Evolutionary conservation across 2,113 vertebrate genomes (phyloP).

Genomic region (Danio rerio): DNA sequence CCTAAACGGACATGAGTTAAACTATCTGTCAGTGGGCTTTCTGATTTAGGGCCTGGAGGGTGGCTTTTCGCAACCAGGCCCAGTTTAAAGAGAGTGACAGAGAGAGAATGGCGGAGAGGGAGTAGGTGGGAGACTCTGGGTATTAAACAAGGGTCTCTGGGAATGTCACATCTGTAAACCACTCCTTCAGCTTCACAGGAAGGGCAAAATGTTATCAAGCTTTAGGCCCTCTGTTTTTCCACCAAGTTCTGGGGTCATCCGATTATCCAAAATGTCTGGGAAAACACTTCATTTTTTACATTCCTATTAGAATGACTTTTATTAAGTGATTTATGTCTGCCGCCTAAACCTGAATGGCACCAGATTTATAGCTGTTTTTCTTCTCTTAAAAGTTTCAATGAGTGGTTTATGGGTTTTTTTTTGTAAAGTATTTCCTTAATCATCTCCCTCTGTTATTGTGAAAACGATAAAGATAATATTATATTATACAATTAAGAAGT

Average conservation of each 20-base stretch:
- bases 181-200: slow-evolving; percentile 63
- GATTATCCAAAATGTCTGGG: slow-evolving; percentile 1
- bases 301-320: not conserved
- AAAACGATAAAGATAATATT: not conserved
- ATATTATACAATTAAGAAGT: not conserved
- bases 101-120: slow-evolving; percentile 7
- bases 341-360: not conserved
- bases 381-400: not conserved
- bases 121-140: not conserved
- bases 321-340: slow-evolving; percentile 9
- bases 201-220: slow-evolving; percentile 62
- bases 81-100: slow-evolving; percentile 25
- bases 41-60: slow-evolving; percentile 55
- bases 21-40: slow-evolving; percentile 64
- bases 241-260: slow-evolving; percentile 17
- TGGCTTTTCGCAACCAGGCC: slow-evolving; percentile 52
- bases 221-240: slow-evolving; percentile 56
- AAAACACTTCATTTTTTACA: slow-evolving; percentile 21
- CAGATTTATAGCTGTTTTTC: slow-evolving; percentile 12
- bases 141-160: slow-evolving; percentile 28
- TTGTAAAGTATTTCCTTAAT: not conserved
- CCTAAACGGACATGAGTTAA: slow-evolving; percentile 58
- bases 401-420: not conserved
- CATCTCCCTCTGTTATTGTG: not conserved
- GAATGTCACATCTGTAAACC: slow-evolving; percentile 57